These are phyloP conservation scores for Drosophila saltans DNA, from an alignment of 1,140 invertebrate species.

Conservation along the genomic window DNA sequence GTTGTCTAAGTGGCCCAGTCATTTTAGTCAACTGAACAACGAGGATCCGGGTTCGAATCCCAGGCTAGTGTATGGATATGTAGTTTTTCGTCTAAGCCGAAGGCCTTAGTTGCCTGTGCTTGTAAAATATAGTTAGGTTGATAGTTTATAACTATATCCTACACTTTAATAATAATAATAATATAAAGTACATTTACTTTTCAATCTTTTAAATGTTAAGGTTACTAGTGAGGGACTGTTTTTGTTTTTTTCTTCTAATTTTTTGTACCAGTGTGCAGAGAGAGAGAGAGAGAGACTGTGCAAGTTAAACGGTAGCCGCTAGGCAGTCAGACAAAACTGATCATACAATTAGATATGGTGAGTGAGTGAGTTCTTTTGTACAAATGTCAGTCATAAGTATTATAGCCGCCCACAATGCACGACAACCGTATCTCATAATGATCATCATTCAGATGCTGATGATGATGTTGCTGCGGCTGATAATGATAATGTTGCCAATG, in stretches of 20 bases:
- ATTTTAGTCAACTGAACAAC: too few species aligned
- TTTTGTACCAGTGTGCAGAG: neutral
- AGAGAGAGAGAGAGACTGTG: too few species aligned
- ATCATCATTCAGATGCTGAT: slow-evolving; percentile 37
- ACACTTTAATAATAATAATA: too few species aligned
- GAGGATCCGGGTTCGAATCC: too few species aligned
- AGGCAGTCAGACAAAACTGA: slow-evolving; percentile 43
- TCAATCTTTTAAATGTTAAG: neutral
- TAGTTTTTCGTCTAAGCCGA: too few species aligned
- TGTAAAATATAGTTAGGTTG: too few species aligned
- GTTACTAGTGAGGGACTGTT: slow-evolving; percentile 24
- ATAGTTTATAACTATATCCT: too few species aligned
- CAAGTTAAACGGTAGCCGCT: slow-evolving; percentile 64
- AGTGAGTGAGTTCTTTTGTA: slow-evolving; percentile 49
- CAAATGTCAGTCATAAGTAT: slow-evolving; percentile 65
- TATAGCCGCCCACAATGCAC: slow-evolving; percentile 70
- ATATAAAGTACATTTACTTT: too few species aligned
- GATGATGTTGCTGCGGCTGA: slow-evolving; percentile 36
- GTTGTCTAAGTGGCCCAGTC: too few species aligned
- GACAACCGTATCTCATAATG: slow-evolving; percentile 45
- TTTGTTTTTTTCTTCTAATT: neutral
- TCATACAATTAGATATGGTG: slow-evolving; percentile 37
- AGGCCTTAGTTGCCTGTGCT: too few species aligned
- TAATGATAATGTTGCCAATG: neutral
- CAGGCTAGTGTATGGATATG: too few species aligned